These are phyloP conservation scores for Chlamydotis undulata DNA, from an alignment of 2,113 vertebrate species.

Conservation along the genomic window DNA sequence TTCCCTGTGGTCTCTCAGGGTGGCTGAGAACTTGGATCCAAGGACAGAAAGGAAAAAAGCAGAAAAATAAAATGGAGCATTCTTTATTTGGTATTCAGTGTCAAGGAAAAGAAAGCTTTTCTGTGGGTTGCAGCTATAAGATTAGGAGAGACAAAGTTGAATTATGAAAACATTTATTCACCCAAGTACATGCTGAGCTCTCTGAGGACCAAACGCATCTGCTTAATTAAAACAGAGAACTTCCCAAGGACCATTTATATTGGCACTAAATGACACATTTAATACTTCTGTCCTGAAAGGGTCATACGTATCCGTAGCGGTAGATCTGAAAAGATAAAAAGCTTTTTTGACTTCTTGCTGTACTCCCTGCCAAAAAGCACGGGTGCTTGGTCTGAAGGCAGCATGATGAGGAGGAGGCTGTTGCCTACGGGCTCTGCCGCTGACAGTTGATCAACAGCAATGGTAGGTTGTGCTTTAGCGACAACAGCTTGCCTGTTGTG, in stretches of 20 bases:
- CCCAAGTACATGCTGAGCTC: not conserved
- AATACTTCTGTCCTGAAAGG: slow-evolving; percentile 13
- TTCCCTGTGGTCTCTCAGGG: not conserved
- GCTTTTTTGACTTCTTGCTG: not conserved
- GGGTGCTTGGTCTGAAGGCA: not conserved
- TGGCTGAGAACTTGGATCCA: not conserved
- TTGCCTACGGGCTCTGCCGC: not conserved
- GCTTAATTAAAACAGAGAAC: slow-evolving; percentile 39
- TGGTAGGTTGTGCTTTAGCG: not conserved
- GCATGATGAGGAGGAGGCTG: not conserved
- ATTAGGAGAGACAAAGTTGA: slow-evolving; percentile 7
- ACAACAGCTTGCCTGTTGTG: not conserved
- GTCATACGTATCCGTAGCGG: not conserved
- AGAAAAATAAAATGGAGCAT: not conserved
- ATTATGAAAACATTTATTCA: slow-evolving; percentile 45
- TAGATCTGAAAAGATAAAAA: not conserved
- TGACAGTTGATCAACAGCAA: not conserved
- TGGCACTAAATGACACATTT: slow-evolving; percentile 19
- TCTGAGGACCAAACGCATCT: not conserved
- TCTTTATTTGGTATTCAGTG: not conserved
- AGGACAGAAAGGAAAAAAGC: not conserved
- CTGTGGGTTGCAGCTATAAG: slow-evolving; percentile 5
- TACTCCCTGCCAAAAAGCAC: not conserved
- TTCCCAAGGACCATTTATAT: slow-evolving; percentile 24
- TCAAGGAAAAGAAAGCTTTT: slow-evolving; percentile 1